Evolutionary conservation across 2,797 vertebrate genomes (phyloP).

Genomic region (Poeciliopsis gracilis): DNA sequence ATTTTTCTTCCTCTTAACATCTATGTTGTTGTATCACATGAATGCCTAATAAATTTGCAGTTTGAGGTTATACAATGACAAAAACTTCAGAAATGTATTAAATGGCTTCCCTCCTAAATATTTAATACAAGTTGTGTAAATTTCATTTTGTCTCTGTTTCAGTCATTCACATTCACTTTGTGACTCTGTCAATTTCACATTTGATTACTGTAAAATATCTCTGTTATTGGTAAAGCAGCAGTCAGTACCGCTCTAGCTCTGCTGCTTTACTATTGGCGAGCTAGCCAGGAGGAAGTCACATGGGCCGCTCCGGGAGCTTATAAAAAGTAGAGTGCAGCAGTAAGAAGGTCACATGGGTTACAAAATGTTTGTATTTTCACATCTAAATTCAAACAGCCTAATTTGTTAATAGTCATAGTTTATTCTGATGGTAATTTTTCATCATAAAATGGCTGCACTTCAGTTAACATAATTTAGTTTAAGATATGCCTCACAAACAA

Average conservation of each 20-base stretch:
- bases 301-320: no score
- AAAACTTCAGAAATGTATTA: not conserved
- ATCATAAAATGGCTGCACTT: not conserved
- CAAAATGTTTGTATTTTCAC: not conserved
- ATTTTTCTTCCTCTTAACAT: not conserved
- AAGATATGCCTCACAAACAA: not conserved
- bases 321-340: no score
- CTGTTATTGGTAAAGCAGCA: not conserved
- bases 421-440: not conserved
- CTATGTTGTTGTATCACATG: not conserved
- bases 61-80: not conserved
- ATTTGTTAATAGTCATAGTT: not conserved
- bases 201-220: not conserved
- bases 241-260: not conserved
- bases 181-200: not conserved
- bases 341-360: no score
- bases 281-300: no score
- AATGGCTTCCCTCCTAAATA: not conserved
- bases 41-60: not conserved
- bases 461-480: not conserved
- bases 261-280: not conserved
- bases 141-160: not conserved
- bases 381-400: not conserved
- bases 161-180: not conserved
- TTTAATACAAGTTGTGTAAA: not conserved